Evolutionary conservation across 2,888 invertebrate genomes (phyloP).

Genomic region (Zygothrica quintamaculata): DNA sequence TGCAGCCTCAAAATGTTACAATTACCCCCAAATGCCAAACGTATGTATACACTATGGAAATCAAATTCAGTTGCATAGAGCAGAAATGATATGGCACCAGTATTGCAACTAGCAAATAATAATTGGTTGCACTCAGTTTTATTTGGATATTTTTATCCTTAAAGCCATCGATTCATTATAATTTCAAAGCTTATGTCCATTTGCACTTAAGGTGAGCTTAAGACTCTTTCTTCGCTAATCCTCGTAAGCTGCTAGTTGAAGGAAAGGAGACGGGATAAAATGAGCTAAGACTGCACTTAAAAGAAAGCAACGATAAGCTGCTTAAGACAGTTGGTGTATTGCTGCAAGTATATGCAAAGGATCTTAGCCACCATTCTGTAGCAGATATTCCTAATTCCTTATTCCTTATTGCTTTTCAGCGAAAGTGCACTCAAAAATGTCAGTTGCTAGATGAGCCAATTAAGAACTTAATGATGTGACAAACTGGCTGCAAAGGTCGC

Average conservation of each 20-base stretch:
- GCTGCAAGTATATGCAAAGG: constrained; percentile 50
- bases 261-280: constrained; percentile 41
- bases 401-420: background rate
- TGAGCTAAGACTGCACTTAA: constrained; percentile 38
- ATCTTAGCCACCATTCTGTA: constrained; percentile 15
- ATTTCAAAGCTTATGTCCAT: constrained; percentile 21
- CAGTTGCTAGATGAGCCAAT: constrained; percentile 49
- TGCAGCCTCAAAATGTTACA: constrained; percentile 61
- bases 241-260: constrained; percentile 25
- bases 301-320: constrained; percentile 23
- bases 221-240: constrained; percentile 16
- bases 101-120: background rate
- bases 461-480: constrained; percentile 65
- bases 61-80: constrained; percentile 35
- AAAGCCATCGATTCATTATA: constrained; percentile 15
- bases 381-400: background rate
- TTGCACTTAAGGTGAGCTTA: constrained; percentile 23
- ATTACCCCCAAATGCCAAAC: constrained; percentile 40
- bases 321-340: constrained; percentile 41
- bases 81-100: constrained; percentile 45
- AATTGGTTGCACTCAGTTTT: too few relatives aligned
- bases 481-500: constrained; percentile 46
- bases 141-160: too few relatives aligned
- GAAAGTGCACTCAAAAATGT: constrained; percentile 22
- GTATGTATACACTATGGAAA: too few relatives aligned